Conservation (phyloP, 2,797 vertebrate species). For the Pagetopsis macropterus region DNA sequence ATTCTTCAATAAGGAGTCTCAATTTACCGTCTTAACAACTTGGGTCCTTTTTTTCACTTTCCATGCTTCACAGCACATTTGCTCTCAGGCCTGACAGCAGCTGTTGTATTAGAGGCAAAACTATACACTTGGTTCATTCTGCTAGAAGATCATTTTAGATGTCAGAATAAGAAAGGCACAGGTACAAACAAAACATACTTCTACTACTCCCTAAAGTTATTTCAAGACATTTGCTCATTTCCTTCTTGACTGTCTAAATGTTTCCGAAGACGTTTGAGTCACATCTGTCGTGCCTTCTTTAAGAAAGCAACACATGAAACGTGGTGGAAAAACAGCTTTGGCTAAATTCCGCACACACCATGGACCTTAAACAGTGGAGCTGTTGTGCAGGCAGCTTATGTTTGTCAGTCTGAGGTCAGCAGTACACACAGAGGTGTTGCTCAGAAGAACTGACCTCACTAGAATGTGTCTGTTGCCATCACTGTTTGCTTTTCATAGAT, state of each 20-base stretch:
- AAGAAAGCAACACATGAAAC: not conserved
- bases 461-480: slow-evolving; percentile 35
- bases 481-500: slow-evolving; percentile 70
- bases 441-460: slow-evolving; percentile 49
- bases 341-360: not conserved
- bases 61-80: not conserved
- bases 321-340: not conserved
- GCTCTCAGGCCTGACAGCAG: not conserved
- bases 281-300: not conserved
- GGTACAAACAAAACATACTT: not conserved
- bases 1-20: not conserved
- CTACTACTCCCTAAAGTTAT: too few relatives aligned
- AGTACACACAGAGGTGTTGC: slow-evolving; percentile 8
- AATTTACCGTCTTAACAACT: not conserved
- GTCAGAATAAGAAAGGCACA: not conserved
- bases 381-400: slow-evolving; percentile 17
- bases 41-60: not conserved
- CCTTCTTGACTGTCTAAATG: not conserved
- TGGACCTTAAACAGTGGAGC: slow-evolving; percentile 24
- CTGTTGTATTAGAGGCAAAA: not conserved
- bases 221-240: not conserved
- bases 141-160: not conserved
- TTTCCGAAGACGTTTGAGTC: not conserved
- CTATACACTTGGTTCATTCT: not conserved
- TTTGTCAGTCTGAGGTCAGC: slow-evolving; percentile 16